Evolutionary conservation across 2,797 vertebrate genomes (phyloP).

Genomic region (Pangasius djambal): DNA sequence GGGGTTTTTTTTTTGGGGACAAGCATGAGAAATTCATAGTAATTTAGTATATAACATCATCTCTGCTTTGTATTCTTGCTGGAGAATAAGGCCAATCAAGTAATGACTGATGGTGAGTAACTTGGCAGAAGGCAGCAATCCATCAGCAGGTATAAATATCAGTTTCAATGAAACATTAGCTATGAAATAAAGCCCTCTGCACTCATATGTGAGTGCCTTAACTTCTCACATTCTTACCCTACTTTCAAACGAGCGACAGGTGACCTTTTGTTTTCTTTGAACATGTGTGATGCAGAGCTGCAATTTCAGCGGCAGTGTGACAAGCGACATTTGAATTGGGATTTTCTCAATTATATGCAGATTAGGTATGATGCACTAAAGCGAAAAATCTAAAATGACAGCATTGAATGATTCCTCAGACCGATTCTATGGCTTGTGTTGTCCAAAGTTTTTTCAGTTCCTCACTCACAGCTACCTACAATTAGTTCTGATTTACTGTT

Average conservation of each 20-base stretch:
- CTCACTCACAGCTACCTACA: neutral
- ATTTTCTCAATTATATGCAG: neutral
- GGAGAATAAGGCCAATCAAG: conserved; percentile 7
- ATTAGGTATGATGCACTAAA: neutral
- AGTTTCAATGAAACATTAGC: neutral
- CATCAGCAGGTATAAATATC: conserved; percentile 12
- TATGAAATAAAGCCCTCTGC: neutral
- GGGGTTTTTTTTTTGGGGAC: neutral
- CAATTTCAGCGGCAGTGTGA: neutral
- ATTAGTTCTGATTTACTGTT: neutral
- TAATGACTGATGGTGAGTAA: conserved; percentile 11
- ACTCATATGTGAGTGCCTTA: neutral
- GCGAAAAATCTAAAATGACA: neutral
- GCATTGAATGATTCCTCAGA: neutral
- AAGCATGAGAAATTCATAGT: neutral
- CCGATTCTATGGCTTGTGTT: neutral
- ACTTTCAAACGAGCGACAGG: neutral
- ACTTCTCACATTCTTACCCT: neutral
- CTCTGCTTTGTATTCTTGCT: conserved; percentile 19
- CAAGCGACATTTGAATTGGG: neutral
- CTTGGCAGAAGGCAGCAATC: neutral
- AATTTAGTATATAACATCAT: neutral
- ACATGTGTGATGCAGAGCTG: neutral
- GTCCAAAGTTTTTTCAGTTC: neutral
- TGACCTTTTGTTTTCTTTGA: neutral